Evolutionary conservation across 2,113 vertebrate genomes (phyloP).

Genomic region (Pimephales promelas): DNA sequence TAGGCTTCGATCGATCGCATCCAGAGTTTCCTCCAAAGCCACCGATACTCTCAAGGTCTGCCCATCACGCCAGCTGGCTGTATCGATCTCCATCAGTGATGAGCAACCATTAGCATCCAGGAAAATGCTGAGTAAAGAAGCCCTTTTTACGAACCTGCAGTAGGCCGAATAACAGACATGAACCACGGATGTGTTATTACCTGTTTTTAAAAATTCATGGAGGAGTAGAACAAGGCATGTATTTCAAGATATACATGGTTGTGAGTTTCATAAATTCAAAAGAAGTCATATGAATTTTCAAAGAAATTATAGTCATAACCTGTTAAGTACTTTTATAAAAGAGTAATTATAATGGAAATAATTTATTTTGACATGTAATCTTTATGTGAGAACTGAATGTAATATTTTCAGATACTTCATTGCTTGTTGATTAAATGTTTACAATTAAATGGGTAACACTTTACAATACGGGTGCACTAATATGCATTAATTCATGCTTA

Average conservation of each 20-base stretch:
- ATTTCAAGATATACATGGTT: background rate
- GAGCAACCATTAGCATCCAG: slow-evolving; percentile 32
- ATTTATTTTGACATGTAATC: too few relatives aligned
- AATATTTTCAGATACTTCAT: too few relatives aligned
- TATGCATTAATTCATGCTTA: too few relatives aligned
- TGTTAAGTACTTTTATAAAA: too few relatives aligned
- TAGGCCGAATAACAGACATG: background rate
- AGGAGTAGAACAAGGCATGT: background rate
- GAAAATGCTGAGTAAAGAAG: slow-evolving; percentile 34
- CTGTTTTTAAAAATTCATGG: slow-evolving; percentile 35
- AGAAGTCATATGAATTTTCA: too few relatives aligned
- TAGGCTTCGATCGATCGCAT: slow-evolving; percentile 10
- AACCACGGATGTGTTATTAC: slow-evolving; percentile 4
- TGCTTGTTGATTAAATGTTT: too few relatives aligned
- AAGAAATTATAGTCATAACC: too few relatives aligned
- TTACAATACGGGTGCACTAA: too few relatives aligned
- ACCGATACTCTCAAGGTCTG: slow-evolving; percentile 14
- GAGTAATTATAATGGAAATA: too few relatives aligned
- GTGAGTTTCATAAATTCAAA: background rate
- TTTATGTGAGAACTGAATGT: too few relatives aligned
- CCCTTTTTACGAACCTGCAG: slow-evolving; percentile 2
- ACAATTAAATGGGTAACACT: too few relatives aligned
- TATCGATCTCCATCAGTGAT: slow-evolving; percentile 41
- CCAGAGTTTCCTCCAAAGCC: slow-evolving; percentile 31
- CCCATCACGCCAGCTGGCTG: slow-evolving; percentile 24